Percentiles rank a stretch among this genome's conserved stretches.
These are phyloP conservation scores for Dione vanillae DNA, from an alignment of 2,888 invertebrate species.

Conservation along the genomic window DNA sequence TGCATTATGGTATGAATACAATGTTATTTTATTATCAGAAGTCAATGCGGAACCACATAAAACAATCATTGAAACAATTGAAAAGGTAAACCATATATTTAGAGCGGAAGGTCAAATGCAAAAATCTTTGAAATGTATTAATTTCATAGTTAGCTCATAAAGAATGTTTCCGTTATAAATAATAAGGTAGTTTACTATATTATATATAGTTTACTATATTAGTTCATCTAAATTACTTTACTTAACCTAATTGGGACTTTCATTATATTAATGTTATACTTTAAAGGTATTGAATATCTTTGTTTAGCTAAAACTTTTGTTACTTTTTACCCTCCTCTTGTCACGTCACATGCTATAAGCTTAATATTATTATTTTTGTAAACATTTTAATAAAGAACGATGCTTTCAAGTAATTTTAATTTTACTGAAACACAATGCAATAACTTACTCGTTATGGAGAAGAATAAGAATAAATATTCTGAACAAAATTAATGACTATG, in stretches of 20 bases:
- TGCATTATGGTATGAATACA: conserved; percentile 30
- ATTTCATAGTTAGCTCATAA: conserved; percentile 21
- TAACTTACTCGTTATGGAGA: no score
- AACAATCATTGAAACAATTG: conserved; percentile 37
- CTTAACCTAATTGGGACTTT: background rate
- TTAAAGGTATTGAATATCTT: no score
- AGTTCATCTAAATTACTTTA: background rate
- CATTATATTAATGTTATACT: background rate
- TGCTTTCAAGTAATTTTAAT: no score
- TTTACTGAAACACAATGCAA: no score
- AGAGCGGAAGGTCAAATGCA: conserved; percentile 36
- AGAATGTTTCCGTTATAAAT: background rate
- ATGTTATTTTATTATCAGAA: conserved; percentile 28
- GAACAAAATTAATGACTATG: no score
- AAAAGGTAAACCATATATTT: conserved; percentile 33
- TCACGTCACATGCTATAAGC: no score
- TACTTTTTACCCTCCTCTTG: no score
- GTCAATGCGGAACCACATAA: conserved; percentile 40
- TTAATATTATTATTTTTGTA: no score
- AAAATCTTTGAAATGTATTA: conserved; percentile 35
- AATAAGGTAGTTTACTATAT: background rate
- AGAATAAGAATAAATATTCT: no score
- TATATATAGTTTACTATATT: no score
- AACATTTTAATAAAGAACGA: no score
- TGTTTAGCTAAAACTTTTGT: no score